Evolutionary conservation across 1,140 invertebrate species (phyloP).

Genomic region (Lithobius niger): DNA sequence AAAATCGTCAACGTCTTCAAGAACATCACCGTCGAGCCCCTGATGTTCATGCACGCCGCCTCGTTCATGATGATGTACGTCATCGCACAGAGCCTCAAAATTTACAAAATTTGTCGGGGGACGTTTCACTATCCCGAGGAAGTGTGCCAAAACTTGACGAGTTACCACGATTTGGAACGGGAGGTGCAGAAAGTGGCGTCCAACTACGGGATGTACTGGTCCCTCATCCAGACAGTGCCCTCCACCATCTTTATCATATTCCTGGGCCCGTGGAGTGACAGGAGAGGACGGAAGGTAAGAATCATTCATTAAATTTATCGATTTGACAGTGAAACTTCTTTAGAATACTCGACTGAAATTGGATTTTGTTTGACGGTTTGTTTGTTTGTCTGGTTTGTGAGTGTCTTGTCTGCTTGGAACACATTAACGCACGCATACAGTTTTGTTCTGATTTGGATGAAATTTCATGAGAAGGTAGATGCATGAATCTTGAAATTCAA

Average conservation of each 20-base stretch:
- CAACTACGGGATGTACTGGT: conserved; percentile 16
- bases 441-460: conserved; percentile 18
- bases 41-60: conserved; percentile 3
- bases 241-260: conserved; percentile 55
- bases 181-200: background rate
- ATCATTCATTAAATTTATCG: background rate
- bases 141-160: background rate
- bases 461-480: too few relatives aligned
- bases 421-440: conserved; percentile 21
- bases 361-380: conserved; percentile 32
- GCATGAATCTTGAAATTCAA: too few relatives aligned
- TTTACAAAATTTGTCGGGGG: background rate
- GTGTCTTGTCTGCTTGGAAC: conserved; percentile 17
- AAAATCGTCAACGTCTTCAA: conserved; percentile 24
- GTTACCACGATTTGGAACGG: background rate
- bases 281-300: conserved; percentile 54
- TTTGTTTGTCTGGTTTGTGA: conserved; percentile 22
- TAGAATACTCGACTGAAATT: too few relatives aligned
- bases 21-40: background rate
- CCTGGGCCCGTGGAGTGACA: conserved; percentile 62
- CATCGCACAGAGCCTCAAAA: background rate
- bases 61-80: background rate
- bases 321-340: conserved; percentile 1
- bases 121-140: background rate
- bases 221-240: conserved; percentile 18